Evolutionary conservation across 2,113 vertebrate genomes (phyloP), one percentile per base, ranked within the genome.

Genomic region (Rhadina sibilatrix): DNA sequence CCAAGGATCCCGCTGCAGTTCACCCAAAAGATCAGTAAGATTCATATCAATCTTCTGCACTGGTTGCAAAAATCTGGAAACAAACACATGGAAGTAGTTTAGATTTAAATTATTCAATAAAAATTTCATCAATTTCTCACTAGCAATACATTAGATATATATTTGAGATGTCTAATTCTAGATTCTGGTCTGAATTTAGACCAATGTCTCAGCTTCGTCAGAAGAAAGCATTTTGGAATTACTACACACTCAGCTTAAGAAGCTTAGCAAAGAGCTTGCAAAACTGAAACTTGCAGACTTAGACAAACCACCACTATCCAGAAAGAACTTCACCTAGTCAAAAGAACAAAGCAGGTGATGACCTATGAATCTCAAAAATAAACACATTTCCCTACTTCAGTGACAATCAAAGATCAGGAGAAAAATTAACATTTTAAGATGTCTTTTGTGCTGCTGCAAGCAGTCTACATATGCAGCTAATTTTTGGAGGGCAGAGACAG

Each of bases 41-140:
- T 99, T 99, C 99, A 99, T 99, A 96, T 99, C 99, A 47, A 99
- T 98, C 95, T 99, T 99, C 98, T 99, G 99, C 61, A 99, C 99
- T 19, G 99, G 99, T 63, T 99, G 99, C 83, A 99, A 98, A 94
- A 99, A 99, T 97, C 99, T 99, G 91, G 12, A 89, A 94, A 88
- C 15, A 96, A 94, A 71, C 79, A 84, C 5, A 31, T 37, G 33
- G 38, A 57, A 80, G 70, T 56, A 89, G 11, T 71, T 80, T 33
- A 72, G 30, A 87, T 30, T 71, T 25, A 35, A 70, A 31, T 35
- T 63, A 33, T 63, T 80, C 37, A 37, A 64, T 57, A 37, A 68
- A 81, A 85, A n/a, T 3, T 22, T 28, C 31, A 87, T 18, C 77
- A 30, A 13, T 28, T 86, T n/a, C 27, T 76, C 46, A 70, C 16